Evolutionary conservation across 2,888 invertebrate genomes (phyloP).

Genomic region (Stenodera caucasica): DNA sequence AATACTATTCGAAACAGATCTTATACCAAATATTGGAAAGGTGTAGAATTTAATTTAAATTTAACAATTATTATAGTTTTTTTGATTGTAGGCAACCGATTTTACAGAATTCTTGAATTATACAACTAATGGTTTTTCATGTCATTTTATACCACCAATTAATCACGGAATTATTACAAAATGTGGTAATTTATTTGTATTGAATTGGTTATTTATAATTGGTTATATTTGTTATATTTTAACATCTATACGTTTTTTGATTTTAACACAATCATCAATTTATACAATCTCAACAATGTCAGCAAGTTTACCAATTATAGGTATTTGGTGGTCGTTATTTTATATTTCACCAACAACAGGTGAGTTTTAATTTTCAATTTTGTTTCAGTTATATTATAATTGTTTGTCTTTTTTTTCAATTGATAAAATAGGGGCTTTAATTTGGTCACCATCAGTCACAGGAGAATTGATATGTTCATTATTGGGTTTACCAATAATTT

Average conservation of each 20-base stretch:
- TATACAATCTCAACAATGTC: slow-evolving; percentile 61
- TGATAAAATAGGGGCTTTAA: slow-evolving; percentile 53
- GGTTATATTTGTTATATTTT: slow-evolving; percentile 57
- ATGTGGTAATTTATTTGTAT: slow-evolving; percentile 41
- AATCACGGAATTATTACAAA: background rate
- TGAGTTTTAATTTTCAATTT: slow-evolving; percentile 27
- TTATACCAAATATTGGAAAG: slow-evolving; percentile 59
- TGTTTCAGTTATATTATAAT: slow-evolving; percentile 1
- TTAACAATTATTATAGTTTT: background rate
- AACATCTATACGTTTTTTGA: slow-evolving; percentile 58
- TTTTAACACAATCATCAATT: slow-evolving; percentile 61
- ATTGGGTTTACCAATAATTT: slow-evolving; percentile 62
- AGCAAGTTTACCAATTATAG: slow-evolving; percentile 59
- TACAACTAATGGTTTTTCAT: slow-evolving; percentile 49
- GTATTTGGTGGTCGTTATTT: slow-evolving; percentile 64
- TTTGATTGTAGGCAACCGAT: slow-evolving; percentile 40
- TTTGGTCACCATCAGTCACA: slow-evolving; percentile 62
- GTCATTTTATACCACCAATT: slow-evolving; percentile 43
- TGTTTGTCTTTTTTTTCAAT: slow-evolving; percentile 16
- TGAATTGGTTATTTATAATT: slow-evolving; percentile 58
- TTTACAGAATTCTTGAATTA: slow-evolving; percentile 48
- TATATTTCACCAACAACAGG: slow-evolving; percentile 55
- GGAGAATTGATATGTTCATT: slow-evolving; percentile 65
- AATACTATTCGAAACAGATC: slow-evolving; percentile 58
- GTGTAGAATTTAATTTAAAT: no score